These are phyloP conservation scores for Zeus faber DNA, from an alignment of 2,113 vertebrate species.

Conservation along the genomic window DNA sequence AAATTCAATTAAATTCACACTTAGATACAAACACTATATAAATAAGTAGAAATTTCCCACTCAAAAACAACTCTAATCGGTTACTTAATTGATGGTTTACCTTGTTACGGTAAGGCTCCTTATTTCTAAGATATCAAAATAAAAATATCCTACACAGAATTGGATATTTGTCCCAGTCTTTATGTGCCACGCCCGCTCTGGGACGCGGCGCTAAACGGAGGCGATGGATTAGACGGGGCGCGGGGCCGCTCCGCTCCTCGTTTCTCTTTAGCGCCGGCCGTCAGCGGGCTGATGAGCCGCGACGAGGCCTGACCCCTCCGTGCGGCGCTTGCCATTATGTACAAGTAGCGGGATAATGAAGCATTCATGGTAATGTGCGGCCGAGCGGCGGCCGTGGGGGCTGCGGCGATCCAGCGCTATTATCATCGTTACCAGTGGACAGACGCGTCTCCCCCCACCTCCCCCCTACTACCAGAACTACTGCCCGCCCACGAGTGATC, in stretches of 20 bases:
- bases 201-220: conserved; percentile 67
- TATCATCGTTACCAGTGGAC: conserved; percentile 36
- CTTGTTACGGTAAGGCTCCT: no score
- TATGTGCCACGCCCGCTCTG: no score
- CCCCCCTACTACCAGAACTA: conserved; percentile 5
- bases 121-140: no score
- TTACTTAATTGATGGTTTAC: no score
- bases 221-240: conserved; percentile 77
- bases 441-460: conserved; percentile 14
- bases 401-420: conserved; percentile 64
- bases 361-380: conserved; percentile 79
- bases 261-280: conserved; percentile 69
- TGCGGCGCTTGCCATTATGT: conserved; percentile 80
- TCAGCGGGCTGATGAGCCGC: conserved; percentile 80
- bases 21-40: no score
- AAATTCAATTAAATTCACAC: no score
- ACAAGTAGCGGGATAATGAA: conserved; percentile 82
- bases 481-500: no score
- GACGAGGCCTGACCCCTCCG: conserved; percentile 75
- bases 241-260: conserved; percentile 52
- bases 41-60: no score
- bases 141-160: no score
- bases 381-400: conserved; percentile 62
- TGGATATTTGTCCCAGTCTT: no score
- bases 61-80: no score